Percentiles rank a stretch among this genome's conserved stretches.
Conservation (phyloP, 2,888 invertebrate species). For the Bombylius major region DNA sequence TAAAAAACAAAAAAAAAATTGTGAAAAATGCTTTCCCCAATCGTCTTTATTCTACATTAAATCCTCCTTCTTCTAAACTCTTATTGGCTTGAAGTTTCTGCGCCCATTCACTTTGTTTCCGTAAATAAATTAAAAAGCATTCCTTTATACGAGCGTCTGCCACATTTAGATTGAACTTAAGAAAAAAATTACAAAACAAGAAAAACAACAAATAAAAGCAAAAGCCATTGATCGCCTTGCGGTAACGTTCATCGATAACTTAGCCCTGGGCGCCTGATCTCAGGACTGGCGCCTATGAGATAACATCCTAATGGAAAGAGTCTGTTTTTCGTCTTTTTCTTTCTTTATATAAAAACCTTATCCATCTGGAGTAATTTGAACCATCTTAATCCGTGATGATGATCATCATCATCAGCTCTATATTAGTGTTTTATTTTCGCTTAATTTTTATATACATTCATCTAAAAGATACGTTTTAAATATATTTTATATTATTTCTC, state of each 20-base stretch:
- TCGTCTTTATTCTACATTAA: no score
- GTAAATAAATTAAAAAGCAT: background rate
- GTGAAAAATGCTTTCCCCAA: no score
- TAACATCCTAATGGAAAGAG: conserved; percentile 18
- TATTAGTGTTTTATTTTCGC: background rate
- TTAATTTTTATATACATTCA: no score
- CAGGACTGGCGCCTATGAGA: conserved; percentile 13
- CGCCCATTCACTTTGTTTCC: background rate
- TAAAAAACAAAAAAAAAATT: no score
- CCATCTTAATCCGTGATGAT: background rate
- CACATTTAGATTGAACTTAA: no score
- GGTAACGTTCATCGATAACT: background rate
- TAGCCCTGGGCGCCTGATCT: background rate
- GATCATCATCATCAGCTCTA: background rate
- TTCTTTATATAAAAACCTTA: background rate
- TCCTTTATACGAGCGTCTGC: background rate
- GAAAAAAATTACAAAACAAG: background rate
- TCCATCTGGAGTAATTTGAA: background rate
- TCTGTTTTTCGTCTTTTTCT: conserved; percentile 13
- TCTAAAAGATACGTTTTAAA: no score
- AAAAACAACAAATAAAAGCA: background rate
- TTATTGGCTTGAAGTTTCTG: background rate
- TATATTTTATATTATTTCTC: no score
- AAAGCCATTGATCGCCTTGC: background rate
- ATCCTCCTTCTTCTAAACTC: background rate